phyloP scores from a whole-genome alignment of 2,797 vertebrate genomes.

The Sebastes trivittatus region DNA sequence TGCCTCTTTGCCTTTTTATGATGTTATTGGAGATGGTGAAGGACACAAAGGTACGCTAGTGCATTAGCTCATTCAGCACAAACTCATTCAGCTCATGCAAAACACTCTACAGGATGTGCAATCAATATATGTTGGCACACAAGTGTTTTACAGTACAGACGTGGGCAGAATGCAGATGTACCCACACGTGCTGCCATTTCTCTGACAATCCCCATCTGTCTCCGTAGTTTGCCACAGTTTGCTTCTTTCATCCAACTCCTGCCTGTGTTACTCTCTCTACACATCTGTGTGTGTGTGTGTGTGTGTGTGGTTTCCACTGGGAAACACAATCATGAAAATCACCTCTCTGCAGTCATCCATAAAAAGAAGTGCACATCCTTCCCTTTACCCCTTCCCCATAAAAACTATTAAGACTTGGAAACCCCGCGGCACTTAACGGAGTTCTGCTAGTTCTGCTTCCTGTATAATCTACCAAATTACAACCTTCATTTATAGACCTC shows the following conservation, averaged over 20 bases:
- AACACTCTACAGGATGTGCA: constrained; percentile 4
- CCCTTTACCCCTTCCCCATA: constrained; percentile 1
- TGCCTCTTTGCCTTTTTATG: background rate
- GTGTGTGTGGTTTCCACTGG: background rate
- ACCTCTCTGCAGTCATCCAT: constrained; percentile 13
- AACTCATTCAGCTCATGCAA: constrained; percentile 1
- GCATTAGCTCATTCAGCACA: constrained; percentile 3
- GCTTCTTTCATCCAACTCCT: background rate
- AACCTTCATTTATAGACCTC: constrained; percentile 54
- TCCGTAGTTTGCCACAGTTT: background rate
- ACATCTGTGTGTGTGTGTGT: background rate
- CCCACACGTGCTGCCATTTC: background rate
- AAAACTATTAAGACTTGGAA: constrained; percentile 39
- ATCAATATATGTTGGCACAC: constrained; percentile 40
- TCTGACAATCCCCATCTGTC: background rate
- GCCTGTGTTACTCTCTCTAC: background rate
- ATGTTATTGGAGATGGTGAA: constrained; percentile 17
- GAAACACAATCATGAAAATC: constrained; percentile 27
- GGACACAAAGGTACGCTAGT: constrained; percentile 16
- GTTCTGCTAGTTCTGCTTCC: constrained; percentile 49
- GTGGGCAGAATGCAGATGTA: constrained; percentile 22
- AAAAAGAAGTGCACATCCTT: constrained; percentile 25
- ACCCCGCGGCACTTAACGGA: constrained; percentile 33
- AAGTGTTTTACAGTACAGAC: constrained; percentile 18
- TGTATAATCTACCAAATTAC: constrained; percentile 64